These are phyloP conservation scores for Catalaphyllia jardinei DNA, from an alignment of 64 coral and sea anemone species.

Conservation along the genomic window DNA sequence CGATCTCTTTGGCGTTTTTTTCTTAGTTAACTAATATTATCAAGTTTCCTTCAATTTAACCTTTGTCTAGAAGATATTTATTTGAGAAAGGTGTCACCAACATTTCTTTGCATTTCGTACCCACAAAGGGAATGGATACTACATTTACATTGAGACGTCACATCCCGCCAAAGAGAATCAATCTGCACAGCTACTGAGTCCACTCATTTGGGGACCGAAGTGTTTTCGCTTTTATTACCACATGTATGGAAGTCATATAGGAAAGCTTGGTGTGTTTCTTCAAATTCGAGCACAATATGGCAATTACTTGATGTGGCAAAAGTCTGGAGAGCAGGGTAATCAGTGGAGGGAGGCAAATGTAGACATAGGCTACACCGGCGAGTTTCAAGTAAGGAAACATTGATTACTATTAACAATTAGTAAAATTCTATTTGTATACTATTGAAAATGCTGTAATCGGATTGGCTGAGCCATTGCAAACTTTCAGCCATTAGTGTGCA, in stretches of 20 bases:
- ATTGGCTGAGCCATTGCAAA: no score
- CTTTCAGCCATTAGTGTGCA: no score
- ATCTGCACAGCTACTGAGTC: neutral
- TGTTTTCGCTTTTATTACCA: slow-evolving; percentile 19
- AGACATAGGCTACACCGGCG: neutral
- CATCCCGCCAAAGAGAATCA: neutral
- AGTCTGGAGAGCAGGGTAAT: neutral
- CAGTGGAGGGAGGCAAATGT: neutral
- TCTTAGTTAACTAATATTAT: no score
- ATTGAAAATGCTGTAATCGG: no score
- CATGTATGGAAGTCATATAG: slow-evolving; percentile 2
- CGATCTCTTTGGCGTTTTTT: no score
- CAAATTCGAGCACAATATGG: no score
- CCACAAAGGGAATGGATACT: neutral
- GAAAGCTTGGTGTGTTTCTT: neutral
- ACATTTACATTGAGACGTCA: slow-evolving; percentile 8
- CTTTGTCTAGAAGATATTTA: no score
- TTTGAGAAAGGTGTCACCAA: no score
- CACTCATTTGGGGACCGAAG: neutral
- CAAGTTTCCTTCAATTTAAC: no score
- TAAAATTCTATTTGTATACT: no score
- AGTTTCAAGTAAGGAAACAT: neutral
- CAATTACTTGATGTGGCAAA: neutral
- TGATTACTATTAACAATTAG: no score
- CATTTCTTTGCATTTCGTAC: no score